phyloP scores from a whole-genome alignment of 2,797 vertebrate species.

The Enteromius unitaeniatus region DNA sequence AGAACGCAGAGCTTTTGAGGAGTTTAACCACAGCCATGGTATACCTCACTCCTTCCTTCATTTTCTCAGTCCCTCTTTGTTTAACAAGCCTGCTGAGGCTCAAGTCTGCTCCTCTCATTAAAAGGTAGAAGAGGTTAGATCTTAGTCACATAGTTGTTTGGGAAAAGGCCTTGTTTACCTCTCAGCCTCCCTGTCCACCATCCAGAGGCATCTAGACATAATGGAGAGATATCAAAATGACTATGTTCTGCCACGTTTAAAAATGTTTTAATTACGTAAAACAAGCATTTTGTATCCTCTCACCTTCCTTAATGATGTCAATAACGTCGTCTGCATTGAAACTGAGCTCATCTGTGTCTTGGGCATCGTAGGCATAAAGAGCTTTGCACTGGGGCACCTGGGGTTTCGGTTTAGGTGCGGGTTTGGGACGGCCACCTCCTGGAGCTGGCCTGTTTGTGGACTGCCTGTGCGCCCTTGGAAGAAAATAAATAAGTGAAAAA shows the following conservation, averaged over 20 bases:
- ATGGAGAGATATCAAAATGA: neutral
- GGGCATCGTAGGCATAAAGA: constrained; percentile 95
- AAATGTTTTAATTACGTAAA: neutral
- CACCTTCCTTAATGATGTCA: constrained; percentile 95
- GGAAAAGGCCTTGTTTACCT: constrained; percentile 97
- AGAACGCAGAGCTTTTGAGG: constrained; percentile 57
- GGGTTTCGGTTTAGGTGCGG: constrained; percentile 95
- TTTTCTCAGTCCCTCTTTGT: constrained; percentile 5
- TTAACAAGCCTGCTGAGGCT: constrained; percentile 46
- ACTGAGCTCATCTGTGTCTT: constrained; percentile 98
- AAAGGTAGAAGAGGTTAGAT: constrained; percentile 77
- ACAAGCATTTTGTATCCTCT: constrained; percentile 9
- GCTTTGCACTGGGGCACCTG: constrained; percentile 97
- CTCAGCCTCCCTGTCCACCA: constrained; percentile 97
- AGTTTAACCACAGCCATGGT: constrained; percentile 54
- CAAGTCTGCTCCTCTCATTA: constrained; percentile 50
- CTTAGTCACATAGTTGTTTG: constrained; percentile 97
- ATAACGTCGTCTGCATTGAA: constrained; percentile 96
- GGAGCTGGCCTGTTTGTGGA: constrained; percentile 85
- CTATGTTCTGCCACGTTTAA: neutral
- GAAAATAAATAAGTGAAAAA: neutral
- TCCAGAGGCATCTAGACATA: constrained; percentile 87
- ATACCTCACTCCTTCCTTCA: constrained; percentile 59
- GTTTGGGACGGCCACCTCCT: constrained; percentile 93
- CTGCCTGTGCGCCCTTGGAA: constrained; percentile 84